Conservation (phyloP, 2,888 invertebrate species). For the Epirrhoe alternata region DNA sequence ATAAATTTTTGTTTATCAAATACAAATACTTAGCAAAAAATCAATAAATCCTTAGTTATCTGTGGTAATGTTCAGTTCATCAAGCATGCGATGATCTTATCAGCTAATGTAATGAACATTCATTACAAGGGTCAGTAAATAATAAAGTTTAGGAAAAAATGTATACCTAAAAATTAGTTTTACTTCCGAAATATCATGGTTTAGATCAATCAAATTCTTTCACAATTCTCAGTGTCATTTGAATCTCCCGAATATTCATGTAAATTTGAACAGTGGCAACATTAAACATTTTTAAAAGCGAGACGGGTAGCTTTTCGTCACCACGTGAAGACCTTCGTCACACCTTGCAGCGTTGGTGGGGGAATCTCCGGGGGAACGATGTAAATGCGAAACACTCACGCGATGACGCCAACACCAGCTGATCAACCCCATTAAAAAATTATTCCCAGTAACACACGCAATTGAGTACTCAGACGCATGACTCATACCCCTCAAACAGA, state of each 20-base stretch:
- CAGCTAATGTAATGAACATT: background rate
- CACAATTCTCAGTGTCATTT: background rate
- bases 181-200: too few relatives aligned
- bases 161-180: too few relatives aligned
- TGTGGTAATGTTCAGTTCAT: too few relatives aligned
- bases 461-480: conserved; percentile 17
- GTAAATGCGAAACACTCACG: conserved; percentile 29
- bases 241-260: conserved; percentile 17
- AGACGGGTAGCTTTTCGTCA: conserved; percentile 28
- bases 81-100: too few relatives aligned
- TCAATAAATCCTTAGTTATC: too few relatives aligned
- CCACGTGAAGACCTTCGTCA: conserved; percentile 19
- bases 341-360: conserved; percentile 18
- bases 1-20: too few relatives aligned
- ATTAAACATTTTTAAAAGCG: conserved; percentile 25
- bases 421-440: conserved; percentile 22
- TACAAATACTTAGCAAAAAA: too few relatives aligned
- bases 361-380: conserved; percentile 22
- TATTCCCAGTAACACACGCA: conserved; percentile 18
- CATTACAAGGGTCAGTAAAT: background rate
- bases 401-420: conserved; percentile 32
- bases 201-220: background rate
- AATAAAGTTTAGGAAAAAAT: background rate
- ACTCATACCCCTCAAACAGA: conserved; percentile 16
- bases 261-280: conserved; percentile 23